These are phyloP conservation scores for Amblyraja radiata DNA, from an alignment of 2,797 vertebrate genomes.

Conservation along the genomic window DNA sequence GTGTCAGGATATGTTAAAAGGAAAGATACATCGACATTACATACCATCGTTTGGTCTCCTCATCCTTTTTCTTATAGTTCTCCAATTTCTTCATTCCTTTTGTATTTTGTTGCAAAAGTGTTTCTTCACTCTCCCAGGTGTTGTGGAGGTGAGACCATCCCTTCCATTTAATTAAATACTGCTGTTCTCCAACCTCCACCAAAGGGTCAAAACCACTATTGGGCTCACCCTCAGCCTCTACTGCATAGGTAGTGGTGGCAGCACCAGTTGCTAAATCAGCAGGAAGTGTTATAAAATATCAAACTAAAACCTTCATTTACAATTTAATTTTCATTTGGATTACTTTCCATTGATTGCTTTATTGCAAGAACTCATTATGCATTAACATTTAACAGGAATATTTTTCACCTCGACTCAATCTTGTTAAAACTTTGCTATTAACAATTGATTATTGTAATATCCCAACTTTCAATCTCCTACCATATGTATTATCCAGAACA, in stretches of 20 bases:
- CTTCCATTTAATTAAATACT: slow-evolving; percentile 98
- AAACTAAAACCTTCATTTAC: neutral
- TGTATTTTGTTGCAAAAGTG: slow-evolving; percentile 89
- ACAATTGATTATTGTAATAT: neutral
- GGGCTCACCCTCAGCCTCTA: slow-evolving; percentile 93
- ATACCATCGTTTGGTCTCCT: slow-evolving; percentile 88
- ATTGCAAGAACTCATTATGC: neutral
- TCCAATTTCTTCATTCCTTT: slow-evolving; percentile 98
- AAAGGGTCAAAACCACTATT: slow-evolving; percentile 73
- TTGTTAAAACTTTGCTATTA: neutral
- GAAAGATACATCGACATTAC: slow-evolving; percentile 6
- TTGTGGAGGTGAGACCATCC: slow-evolving; percentile 98
- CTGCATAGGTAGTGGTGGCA: slow-evolving; percentile 86
- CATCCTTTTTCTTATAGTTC: slow-evolving; percentile 96
- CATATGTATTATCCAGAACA: neutral
- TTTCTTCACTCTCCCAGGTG: slow-evolving; percentile 96
- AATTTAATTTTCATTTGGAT: neutral
- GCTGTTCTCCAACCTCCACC: slow-evolving; percentile 77
- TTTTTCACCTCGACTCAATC: neutral
- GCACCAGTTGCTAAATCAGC: slow-evolving; percentile 75
- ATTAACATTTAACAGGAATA: neutral
- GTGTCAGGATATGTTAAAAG: neutral
- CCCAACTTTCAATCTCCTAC: neutral
- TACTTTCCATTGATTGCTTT: neutral
- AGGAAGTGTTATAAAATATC: slow-evolving; percentile 29